These are phyloP conservation scores for Botia almorhae DNA, from an alignment of 2,797 vertebrate genomes.

Conservation along the genomic window DNA sequence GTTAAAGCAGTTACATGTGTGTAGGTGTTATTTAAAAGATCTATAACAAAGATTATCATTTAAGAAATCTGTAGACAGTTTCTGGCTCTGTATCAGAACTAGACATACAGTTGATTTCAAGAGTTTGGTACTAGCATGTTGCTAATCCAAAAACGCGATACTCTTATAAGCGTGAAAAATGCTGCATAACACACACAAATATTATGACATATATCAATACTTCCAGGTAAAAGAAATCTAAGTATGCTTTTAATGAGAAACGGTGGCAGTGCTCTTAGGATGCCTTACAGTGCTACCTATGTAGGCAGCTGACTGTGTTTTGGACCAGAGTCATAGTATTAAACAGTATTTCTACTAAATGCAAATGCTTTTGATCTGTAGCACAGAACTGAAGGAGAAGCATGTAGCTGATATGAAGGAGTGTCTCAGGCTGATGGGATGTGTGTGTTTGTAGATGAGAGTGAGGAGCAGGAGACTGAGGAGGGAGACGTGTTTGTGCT, in stretches of 20 bases:
- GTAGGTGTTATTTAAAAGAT: neutral
- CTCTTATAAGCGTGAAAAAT: too few relatives aligned
- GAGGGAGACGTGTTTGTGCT: slow-evolving; percentile 77
- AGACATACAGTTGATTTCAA: too few relatives aligned
- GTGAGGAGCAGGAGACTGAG: slow-evolving; percentile 57
- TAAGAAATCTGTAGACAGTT: neutral
- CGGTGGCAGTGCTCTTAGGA: neutral
- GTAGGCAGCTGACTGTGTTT: neutral
- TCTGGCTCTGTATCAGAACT: too few relatives aligned
- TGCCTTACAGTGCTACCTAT: neutral
- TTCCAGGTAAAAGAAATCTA: too few relatives aligned
- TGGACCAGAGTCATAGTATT: too few relatives aligned
- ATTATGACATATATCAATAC: too few relatives aligned
- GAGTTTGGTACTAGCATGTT: too few relatives aligned
- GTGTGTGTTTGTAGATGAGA: slow-evolving; percentile 64
- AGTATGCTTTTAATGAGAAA: neutral
- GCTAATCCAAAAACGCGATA: too few relatives aligned
- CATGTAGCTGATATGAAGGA: neutral
- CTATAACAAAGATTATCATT: neutral
- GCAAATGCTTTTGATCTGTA: neutral
- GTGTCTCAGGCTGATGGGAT: slow-evolving; percentile 54
- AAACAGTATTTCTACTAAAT: neutral
- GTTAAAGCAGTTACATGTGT: neutral
- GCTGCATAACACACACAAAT: too few relatives aligned
- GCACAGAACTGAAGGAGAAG: neutral